phyloP scores from a whole-genome alignment of 92 coral and sea anemone species.

The Bergia sp. region DNA sequence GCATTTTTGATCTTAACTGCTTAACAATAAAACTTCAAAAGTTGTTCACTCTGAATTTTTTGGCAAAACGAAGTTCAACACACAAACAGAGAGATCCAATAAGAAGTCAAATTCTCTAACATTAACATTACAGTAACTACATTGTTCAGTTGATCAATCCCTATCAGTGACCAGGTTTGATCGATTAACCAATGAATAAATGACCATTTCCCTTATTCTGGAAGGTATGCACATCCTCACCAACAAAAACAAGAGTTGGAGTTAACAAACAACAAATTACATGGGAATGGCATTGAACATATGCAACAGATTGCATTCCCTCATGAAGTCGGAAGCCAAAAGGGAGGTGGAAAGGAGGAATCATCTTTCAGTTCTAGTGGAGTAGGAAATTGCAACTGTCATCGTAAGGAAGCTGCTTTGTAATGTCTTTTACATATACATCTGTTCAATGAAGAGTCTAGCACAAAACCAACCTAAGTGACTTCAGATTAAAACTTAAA shows the following conservation, averaged over 20 bases:
- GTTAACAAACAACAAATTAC: neutral
- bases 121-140: too few relatives aligned
- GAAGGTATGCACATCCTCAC: neutral
- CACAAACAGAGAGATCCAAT: too few relatives aligned
- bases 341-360: conserved; percentile 9
- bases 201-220: neutral
- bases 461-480: neutral
- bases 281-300: neutral
- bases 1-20: too few relatives aligned
- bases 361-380: neutral
- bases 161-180: neutral
- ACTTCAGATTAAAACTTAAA: neutral
- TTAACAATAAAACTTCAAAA: too few relatives aligned
- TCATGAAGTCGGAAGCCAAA: conserved; percentile 13
- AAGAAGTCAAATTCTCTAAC: too few relatives aligned
- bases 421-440: neutral
- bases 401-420: neutral
- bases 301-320: conserved; percentile 15
- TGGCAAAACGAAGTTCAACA: too few relatives aligned
- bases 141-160: neutral
- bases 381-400: conserved; percentile 6
- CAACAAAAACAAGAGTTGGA: conserved; percentile 18
- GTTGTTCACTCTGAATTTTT: too few relatives aligned
- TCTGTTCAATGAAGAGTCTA: neutral
- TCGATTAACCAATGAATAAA: neutral